Conservation (phyloP, 2,797 vertebrate genomes). For the Tinamus major region DNA sequence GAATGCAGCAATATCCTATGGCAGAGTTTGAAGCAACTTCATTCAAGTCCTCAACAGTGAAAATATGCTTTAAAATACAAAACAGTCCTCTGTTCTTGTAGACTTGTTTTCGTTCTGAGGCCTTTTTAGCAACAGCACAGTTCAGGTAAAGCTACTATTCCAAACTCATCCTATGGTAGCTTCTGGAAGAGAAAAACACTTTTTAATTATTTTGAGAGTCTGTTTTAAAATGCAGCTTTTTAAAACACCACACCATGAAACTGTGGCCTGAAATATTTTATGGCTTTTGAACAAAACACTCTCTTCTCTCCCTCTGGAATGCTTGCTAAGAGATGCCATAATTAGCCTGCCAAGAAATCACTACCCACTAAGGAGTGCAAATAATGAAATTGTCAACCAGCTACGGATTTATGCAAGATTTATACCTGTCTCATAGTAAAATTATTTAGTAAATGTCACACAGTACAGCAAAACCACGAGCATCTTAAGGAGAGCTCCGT, state of each 20-base stretch:
- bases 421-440: constrained; percentile 24
- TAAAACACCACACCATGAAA: background rate
- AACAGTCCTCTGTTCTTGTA: background rate
- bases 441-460: constrained; percentile 20
- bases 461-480: background rate
- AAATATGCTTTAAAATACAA: background rate
- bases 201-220: background rate
- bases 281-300: background rate
- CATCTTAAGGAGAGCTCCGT: background rate
- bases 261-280: background rate
- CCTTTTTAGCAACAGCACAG: background rate
- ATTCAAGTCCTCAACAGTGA: background rate
- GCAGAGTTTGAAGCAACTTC: background rate
- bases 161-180: background rate
- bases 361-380: background rate
- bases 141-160: background rate
- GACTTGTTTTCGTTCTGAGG: background rate
- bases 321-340: background rate
- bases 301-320: background rate
- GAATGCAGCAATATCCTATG: background rate
- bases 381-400: background rate
- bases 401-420: constrained; percentile 21
- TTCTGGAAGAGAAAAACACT: background rate
- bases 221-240: background rate
- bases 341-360: background rate